Conservation (phyloP, 2,113 vertebrate species). For the Garra rufa region DNA sequence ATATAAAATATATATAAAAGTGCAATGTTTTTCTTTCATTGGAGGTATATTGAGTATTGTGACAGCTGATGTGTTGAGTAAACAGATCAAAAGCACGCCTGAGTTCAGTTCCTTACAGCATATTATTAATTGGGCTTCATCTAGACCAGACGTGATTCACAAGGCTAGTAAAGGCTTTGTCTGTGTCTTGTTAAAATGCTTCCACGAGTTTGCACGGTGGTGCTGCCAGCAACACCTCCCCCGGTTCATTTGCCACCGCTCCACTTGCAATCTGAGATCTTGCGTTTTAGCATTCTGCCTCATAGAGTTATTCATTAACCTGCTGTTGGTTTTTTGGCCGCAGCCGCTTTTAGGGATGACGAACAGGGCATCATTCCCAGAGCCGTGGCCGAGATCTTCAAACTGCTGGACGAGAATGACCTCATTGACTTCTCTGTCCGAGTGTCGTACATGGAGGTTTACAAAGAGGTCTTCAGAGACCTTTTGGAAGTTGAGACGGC, state of each 20-base stretch:
- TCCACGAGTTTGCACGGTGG: slow-evolving; percentile 49
- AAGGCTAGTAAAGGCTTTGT: slow-evolving; percentile 46
- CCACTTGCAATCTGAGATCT: slow-evolving; percentile 60
- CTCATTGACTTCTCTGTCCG: slow-evolving; percentile 88
- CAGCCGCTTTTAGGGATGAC: slow-evolving; percentile 91
- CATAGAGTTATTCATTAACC: slow-evolving; percentile 48
- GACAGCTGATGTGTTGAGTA: slow-evolving; percentile 17
- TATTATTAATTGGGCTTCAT: slow-evolving; percentile 41
- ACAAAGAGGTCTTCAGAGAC: slow-evolving; percentile 96
- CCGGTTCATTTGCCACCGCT: slow-evolving; percentile 57
- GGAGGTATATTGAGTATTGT: slow-evolving; percentile 1
- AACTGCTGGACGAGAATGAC: slow-evolving; percentile 94
- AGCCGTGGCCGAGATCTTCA: slow-evolving; percentile 93
- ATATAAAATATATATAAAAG: not conserved
- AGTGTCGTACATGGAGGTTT: slow-evolving; percentile 95
- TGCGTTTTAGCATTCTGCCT: slow-evolving; percentile 54
- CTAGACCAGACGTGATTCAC: slow-evolving; percentile 47
- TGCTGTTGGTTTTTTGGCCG: slow-evolving; percentile 55
- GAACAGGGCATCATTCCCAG: slow-evolving; percentile 95
- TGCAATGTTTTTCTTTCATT: slow-evolving; percentile 1
- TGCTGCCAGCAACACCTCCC: slow-evolving; percentile 64
- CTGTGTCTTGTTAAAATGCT: slow-evolving; percentile 54
- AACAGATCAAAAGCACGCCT: slow-evolving; percentile 21
- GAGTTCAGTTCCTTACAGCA: slow-evolving; percentile 37
- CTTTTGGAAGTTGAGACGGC: slow-evolving; percentile 92